Evolutionary conservation across 2,113 vertebrate species (phyloP), one percentile per base, ranked within the genome.

Genomic region (Thinocorus orbignyianus): DNA sequence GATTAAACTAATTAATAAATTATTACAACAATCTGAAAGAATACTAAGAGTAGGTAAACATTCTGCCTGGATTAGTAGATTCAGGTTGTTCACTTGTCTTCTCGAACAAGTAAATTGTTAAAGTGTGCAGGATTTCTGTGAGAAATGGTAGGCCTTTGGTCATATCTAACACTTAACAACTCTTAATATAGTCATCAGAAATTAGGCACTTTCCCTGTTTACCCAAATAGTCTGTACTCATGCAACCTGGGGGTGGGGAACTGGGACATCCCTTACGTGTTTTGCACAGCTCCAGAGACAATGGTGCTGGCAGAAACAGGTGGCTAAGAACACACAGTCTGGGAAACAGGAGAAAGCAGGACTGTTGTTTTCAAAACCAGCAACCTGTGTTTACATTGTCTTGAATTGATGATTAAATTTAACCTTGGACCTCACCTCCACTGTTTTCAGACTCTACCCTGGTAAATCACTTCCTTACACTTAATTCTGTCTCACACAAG

Each of bases 1-100:
- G 10, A 81, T 70, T 68, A 92, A 78, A 61, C 17, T 62, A 83
- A 93, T 93, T 76, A 78, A 76, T 35, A 95, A 91, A 96, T 94
- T 93, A 76, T 82, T 57, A 25, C 35, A n/a, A 86, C 76, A 79
- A 57, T 61, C 81, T 72, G n/a, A 89, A 95, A 74, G 78, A 95
- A 64, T 61, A 77, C n/a, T 87, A 73, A 82, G 72, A 78, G 57
- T 81, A 92, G 91, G 91, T 91, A 96, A 88, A 72, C 94, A 73
- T 84, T 78, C 64, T 78, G 35, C 11, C 28, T 84, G n/a, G 54
- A 89, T 96, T 79, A 95, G 68, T 52, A 91, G 91, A 97, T 88
- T 92, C 79, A 95, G 28, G 70, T 57, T 86, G 51, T 3, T 55
- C 71, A 79, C 35, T 65, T 70, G 86, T 95, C 24, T 96, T 88